Evolutionary conservation across 2,888 invertebrate genomes (phyloP), one percentile per base, ranked within the genome.

Genomic region (Pyrochroa serraticornis): DNA sequence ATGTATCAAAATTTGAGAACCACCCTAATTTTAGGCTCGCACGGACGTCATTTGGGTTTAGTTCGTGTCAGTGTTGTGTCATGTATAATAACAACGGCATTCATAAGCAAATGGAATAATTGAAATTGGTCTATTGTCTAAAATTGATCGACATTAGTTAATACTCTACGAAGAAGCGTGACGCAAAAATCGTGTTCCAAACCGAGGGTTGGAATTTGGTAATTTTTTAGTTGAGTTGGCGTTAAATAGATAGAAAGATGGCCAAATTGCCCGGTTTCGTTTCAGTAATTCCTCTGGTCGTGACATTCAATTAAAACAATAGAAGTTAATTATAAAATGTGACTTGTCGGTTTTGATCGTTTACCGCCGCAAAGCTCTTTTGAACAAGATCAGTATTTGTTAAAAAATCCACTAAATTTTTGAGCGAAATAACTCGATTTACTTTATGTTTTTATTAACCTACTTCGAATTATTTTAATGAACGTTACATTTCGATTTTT

Each of bases 221-320:
- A 22, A 22, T 22, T 22, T 22, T 10, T n/a, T 9, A 45, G n/a
- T 30, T 38, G 32, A 31, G 31, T 6, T 32, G 39, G 13, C 36
- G 2, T 10, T 7, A 42, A 37, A 36, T 44, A 10, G 13, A 32
- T n/a, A 14, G 7, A 51, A 45, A 59, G 49, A 59, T 37, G 50
- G 50, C 33, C 33, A 42, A 55, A 55, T 55, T 58, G 53, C 49
- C 49, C 49, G 48, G 49, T 53, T 58, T 53, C 53, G 45, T 54
- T 53, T 49, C 37, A 44, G 45, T 53, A 53, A 58, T 44, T 58
- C 44, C 38, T 44, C 59, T 59, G 59, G 36, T 54, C 44, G 42
- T 59, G 59, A 59, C 59, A 55, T 59, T 59, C 55, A 59, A 59
- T 59, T 59, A 59, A 59, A 55, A 59, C 54, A 59, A 59, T 59